Base-by-base conservation (phyloP, 2,888 invertebrate species). In the Caenorhabditis macrosperma region DNA sequence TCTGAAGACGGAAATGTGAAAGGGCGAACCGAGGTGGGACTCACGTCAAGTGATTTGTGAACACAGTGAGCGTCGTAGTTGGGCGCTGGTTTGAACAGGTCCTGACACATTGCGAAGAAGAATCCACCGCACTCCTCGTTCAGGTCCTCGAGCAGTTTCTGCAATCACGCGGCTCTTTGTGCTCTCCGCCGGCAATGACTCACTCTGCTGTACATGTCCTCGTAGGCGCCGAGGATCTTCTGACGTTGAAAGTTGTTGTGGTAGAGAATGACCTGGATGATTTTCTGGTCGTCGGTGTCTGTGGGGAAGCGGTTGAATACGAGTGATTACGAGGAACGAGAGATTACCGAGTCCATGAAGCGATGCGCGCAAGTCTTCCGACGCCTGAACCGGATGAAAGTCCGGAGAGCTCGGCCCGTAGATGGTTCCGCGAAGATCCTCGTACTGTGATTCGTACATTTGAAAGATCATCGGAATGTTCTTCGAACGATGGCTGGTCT, bases 81-180 rank as follows among this genome's bases (percentile, higher is more conserved):
- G 30, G 88, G 88, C 3, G 90, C 86, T 2, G 91, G 91, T 75
- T 90, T 88, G 79, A 92, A 83, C 30, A 92, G 84, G n/a, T 91
- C 91, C 38, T 91, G 69, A 50, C 90, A 89, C 54, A 90, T 84
- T 28, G 90, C 90, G 77, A 91, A 88, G 82, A 92, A 92, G 81
- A 90, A 88, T 4, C 92, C 92, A n/a, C 91, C 90, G 46, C 91
- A 83, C 75, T 92, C 91, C 68, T 88, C 89, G 82, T 91, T 90
- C 68, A 92, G 80, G 67, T 92, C 91, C 6, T 90, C 88, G 3
- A 90, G 81, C 35, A 92, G 85, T 71, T 90, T 90, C 91, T 91
- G 78, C 28, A 89, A 85, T 82, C 10, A 28, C 15, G 22, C 26
- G 22, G 28, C 22, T 54, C 5, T 48, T n/a, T 41, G 12, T 24